Evolutionary conservation across 2,797 vertebrate genomes (phyloP).

Genomic region (Perdix hodgsoniae): DNA sequence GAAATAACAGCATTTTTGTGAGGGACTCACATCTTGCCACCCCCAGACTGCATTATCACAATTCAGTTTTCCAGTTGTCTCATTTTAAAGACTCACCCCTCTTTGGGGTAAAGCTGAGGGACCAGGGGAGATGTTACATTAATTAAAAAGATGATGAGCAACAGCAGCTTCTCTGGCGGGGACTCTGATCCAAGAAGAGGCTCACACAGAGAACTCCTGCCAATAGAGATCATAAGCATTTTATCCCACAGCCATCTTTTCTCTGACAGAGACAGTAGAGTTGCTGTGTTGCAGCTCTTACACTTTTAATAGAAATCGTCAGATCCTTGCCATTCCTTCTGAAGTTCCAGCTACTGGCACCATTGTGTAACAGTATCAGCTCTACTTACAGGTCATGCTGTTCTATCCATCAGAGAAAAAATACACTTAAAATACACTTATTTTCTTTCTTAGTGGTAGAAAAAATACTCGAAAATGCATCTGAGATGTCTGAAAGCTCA

Average conservation of each 20-base stretch:
- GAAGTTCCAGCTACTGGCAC: neutral
- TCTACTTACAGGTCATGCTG: neutral
- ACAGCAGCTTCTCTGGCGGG: neutral
- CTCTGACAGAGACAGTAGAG: neutral
- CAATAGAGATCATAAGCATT: neutral
- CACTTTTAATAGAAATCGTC: neutral
- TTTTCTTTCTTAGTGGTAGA: neutral
- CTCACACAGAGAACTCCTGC: neutral
- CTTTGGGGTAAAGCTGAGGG: neutral
- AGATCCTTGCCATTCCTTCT: neutral
- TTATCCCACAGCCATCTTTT: neutral
- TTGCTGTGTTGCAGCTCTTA: neutral
- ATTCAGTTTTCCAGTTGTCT: constrained; percentile 34
- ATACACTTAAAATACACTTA: neutral
- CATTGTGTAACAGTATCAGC: neutral
- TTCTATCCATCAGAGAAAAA: neutral
- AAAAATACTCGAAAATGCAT: neutral
- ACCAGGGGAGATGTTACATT: neutral
- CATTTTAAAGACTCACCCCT: neutral
- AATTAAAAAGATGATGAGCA: neutral
- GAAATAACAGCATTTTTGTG: neutral
- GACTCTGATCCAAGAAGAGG: neutral
- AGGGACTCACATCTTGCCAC: neutral
- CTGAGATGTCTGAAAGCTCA: neutral
- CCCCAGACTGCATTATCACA: neutral